Evolutionary conservation across 2,888 invertebrate genomes (phyloP).

Genomic region (Acrobasis consociella): DNA sequence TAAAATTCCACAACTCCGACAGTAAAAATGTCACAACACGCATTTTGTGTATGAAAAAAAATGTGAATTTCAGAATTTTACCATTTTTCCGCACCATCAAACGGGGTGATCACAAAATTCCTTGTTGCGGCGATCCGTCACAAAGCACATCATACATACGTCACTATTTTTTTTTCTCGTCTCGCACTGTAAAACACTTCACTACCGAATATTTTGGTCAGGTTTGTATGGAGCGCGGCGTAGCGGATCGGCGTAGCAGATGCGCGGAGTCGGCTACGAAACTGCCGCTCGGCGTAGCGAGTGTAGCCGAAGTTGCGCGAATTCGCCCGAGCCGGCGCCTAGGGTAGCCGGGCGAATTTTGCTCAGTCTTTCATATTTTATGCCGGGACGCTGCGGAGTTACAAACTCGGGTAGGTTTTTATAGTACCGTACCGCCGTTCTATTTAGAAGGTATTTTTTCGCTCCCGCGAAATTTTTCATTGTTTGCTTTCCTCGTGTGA

Average conservation of each 20-base stretch:
- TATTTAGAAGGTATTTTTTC: slow-evolving; percentile 71
- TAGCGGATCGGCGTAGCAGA: slow-evolving; percentile 47
- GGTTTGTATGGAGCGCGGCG: slow-evolving; percentile 33
- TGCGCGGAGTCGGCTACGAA: slow-evolving; percentile 52
- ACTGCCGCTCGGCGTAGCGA: slow-evolving; percentile 78
- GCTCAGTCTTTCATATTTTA: slow-evolving; percentile 82
- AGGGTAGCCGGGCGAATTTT: slow-evolving; percentile 64
- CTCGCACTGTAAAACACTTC: slow-evolving; percentile 52
- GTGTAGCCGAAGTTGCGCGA: slow-evolving; percentile 56
- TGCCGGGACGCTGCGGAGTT: slow-evolving; percentile 76
- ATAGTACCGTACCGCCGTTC: slow-evolving; percentile 71
- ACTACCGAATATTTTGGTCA: slow-evolving; percentile 53
- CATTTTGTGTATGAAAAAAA: slow-evolving; percentile 15
- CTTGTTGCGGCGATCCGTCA: slow-evolving; percentile 48
- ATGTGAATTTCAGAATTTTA: slow-evolving; percentile 51
- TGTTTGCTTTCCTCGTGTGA: slow-evolving; percentile 69
- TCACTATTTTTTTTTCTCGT: slow-evolving; percentile 42
- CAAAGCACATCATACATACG: slow-evolving; percentile 63
- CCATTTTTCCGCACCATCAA: slow-evolving; percentile 76
- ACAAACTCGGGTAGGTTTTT: slow-evolving; percentile 79
- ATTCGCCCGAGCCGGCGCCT: slow-evolving; percentile 41
- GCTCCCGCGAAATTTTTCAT: slow-evolving; percentile 64
- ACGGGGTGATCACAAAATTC: slow-evolving; percentile 47
- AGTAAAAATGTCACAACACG: slow-evolving; percentile 25
- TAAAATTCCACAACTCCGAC: slow-evolving; percentile 26